Evolutionary conservation across 2,113 vertebrate species (phyloP), one percentile per base, ranked within the genome.

Genomic region (Casuarius casuarius): DNA sequence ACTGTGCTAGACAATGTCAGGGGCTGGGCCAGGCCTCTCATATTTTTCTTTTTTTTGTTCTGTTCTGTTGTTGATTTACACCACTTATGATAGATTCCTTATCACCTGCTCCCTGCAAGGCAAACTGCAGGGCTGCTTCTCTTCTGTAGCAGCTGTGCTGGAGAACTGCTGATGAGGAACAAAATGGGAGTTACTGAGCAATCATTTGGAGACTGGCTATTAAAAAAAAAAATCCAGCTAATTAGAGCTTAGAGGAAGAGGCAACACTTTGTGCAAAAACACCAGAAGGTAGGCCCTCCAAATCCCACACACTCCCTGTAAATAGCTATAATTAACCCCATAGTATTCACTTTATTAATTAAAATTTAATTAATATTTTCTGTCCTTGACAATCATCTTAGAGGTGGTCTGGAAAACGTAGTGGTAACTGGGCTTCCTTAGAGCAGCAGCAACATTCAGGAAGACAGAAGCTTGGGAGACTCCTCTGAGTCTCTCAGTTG

Each of bases 361-460:
- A 94, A 96, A 97, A 74, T 94, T 96, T 96, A 97, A 96, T 94
- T 92, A 97, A 95, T 97, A 86, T 94, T 89, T 95, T 87, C 77
- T 93, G 63, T 72, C 80, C 56, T 51, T 91, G 79, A 82, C 75
- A 42, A 58, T 91, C 65, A 84, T 89, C 58, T 75, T 68, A 33
- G 67, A 84, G 73, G 56, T 0, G 0, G 65, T 77, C 80, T 95
- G 65, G 91, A 93, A 96, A 87, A 63, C 33, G 33, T 26, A 94
- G 84, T 88, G 90, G 91, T 92, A 97, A 67, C 86, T 95, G 86
- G 29, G 29, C 84, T 97, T 94, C 73, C 10, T 0, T 26, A 51
- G 33, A 93, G 38, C 31, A 74, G 54, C 49, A 89, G 61, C 74
- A 72, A 71, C n/a, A 49, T 67, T 89, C 61, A 74, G 22, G 85